Evolutionary conservation across 2,888 invertebrate genomes (phyloP), one percentile per base, ranked within the genome.

Genomic region (Syritta pipiens): DNA sequence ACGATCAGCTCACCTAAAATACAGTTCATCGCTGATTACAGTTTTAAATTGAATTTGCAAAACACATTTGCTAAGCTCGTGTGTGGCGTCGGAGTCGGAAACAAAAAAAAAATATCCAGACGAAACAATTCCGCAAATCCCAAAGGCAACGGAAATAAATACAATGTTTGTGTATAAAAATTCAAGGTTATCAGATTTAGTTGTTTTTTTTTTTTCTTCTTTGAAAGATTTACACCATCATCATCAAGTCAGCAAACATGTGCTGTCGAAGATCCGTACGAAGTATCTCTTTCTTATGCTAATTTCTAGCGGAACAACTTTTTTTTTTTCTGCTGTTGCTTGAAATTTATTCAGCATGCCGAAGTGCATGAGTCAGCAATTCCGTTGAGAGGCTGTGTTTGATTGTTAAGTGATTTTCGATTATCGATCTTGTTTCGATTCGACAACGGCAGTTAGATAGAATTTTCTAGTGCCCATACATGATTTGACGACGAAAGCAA

Each of bases 141-240:
- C 24, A 26, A 55, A 55, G 37, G 17, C 37, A 55, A 28, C 57
- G 68, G 46, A 59, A 59, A 59, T 17, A 30, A n/a, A 59, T 42
- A 4, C n/a, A n/a, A n/a, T 28, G 37, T 37, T 17, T 9, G 12
- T 32, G 4, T 1, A 26, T 22, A 26, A 30, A 20, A 51, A 44
- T 51, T 69, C 59, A 60, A 59, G 69, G 69, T 69, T 60, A 60
- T 26, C 30, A 19, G 5, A 37, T n/a, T 51, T 65, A 44, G 42
- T 55, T 53, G n/a, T 53, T 32, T 26, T 37, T 26, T 17, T 28
- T 37, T 26, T 12, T 19, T 32, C 19, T 19, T 30, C 22, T 26
- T 32, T 19, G 2, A 48, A 32, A 17, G 4, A 49, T 28, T 14
- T 40, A 42, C 19, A 42, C 32, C 7, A 22, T 6, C 59, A 46